Evolutionary conservation across 2,113 vertebrate species (phyloP).

Genomic region (Telmatochromis brachygnathus): DNA sequence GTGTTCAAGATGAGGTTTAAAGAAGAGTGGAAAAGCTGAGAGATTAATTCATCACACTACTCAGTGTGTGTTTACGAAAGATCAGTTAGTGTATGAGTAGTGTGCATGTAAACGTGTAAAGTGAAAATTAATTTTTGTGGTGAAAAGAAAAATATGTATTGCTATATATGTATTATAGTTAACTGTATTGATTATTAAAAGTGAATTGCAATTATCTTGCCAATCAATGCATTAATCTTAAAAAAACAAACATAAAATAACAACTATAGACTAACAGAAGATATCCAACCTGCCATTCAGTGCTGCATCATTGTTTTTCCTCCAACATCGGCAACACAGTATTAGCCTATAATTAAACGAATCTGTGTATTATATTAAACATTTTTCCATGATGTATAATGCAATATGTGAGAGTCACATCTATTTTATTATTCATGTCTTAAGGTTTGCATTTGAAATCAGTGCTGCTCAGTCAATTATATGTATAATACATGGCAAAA

Average conservation of each 20-base stretch:
- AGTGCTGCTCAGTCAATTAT: background rate
- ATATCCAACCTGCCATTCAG: background rate
- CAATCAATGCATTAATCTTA: background rate
- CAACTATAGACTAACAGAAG: background rate
- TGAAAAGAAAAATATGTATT: background rate
- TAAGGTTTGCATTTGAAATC: background rate
- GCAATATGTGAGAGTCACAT: background rate
- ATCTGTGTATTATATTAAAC: background rate
- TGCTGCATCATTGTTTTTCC: background rate
- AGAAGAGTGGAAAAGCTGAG: background rate
- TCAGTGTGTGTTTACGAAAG: background rate
- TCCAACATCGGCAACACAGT: fast-evolving
- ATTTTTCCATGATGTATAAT: background rate
- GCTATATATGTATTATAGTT: background rate
- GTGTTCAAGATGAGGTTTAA: background rate
- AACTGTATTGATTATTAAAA: background rate
- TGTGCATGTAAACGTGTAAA: background rate
- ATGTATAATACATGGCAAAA: background rate
- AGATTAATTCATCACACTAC: background rate
- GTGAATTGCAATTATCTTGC: background rate
- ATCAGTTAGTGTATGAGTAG: background rate
- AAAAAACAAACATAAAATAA: background rate
- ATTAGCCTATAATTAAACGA: background rate
- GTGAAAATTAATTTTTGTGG: fast-evolving
- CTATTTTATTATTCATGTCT: background rate